Base-by-base conservation (phyloP, 1,140 invertebrate genomes). In the Sipha flava region DNA sequence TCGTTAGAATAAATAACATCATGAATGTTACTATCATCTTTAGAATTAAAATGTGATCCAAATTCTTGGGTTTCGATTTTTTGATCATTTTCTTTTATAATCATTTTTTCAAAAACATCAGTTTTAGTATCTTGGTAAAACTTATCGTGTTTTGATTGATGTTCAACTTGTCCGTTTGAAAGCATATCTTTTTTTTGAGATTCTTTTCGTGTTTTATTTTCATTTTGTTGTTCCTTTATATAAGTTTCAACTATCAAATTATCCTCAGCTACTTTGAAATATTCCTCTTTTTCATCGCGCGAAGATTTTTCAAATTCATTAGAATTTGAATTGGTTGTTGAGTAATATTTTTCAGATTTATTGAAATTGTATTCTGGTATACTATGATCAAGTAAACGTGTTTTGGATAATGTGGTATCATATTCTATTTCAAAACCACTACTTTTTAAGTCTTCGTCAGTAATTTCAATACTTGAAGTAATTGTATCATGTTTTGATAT, bases 381-480 rank as follows among this genome's bases (percentile, higher is more conserved):
- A 82, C 85, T 87, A n/a, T 86, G 85, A 79, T 82, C 80, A 16
- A 64, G 59, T n/a, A 79, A 47, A 49, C 81, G 81, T 23, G 80
- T 81, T 52, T 83, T 82, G 12, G 82, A 81, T 5, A 49, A 43
- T 16, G n/a, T n/a, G n/a, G 49, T 80, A 73, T 82, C 80, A 81
- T 59, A 77, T 40, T 83, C 82, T 18, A 81, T 79, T 66, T 82
- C 79, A 70, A 88, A 87, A 80, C 90, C 90, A 84, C 90, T 92
- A 83, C 87, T 88, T 79, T 86, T 82, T 37, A 90, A 83, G 84
- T 91, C 90, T 85, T 92, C 91, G 85, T 91, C 91, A 34, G 90
- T 92, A 73, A 90, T 89, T 86, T 91, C 89, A 83, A 89, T 88
- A 79, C 90, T 89, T 0, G 88, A 89, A 73, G 89, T 86, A 85